Base-by-base conservation (phyloP, 2,888 invertebrate genomes). In the Limnephilus lunatus region DNA sequence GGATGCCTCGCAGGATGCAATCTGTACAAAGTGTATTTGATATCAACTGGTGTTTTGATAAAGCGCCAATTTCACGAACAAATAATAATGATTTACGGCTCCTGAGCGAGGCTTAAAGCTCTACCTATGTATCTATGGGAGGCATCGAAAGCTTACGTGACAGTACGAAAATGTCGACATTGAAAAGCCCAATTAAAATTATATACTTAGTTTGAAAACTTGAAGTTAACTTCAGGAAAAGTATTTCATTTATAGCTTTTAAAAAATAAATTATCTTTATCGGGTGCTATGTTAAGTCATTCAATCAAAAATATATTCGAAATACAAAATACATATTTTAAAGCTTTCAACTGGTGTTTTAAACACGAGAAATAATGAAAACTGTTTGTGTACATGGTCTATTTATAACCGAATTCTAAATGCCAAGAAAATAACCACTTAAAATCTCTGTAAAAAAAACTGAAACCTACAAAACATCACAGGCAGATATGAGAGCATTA, bases 401-500 rank as follows among this genome's bases (percentile, higher is more conserved):
- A 68, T 68, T 53, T 68, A 68, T 25, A 68, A 68, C n/a, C 25
- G 25, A 68, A 68, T 68, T 68, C 25, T 25, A 68, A 68, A 68
- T 68, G 7, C 25, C 25, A n/a, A 68, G 68, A 68, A 68, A 68
- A 68, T n/a, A 68, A 68, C 68, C 68, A 68, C 68, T 68, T 68
- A 68, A 68, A 68, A 68, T 68, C 25, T 68, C 5, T 25, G 53
- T 53, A 53, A 68, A 68, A 68, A 68, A 68, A 68, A 19, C 53
- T 53, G 19, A 68, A 68, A 68, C 68, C 68, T 68, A 82, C 32
- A 15, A 32, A 82, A 82, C 32, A 82, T 82, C 32, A 82, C 31
- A 82, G 32, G 32, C 32, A 82, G 68, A 82, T 82, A 82, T 82
- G 82, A 31, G 32, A 82, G 31, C 82, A 32, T 32, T 82, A 82